Conservation (phyloP, 2,797 vertebrate species). For the Potorous gilbertii region DNA sequence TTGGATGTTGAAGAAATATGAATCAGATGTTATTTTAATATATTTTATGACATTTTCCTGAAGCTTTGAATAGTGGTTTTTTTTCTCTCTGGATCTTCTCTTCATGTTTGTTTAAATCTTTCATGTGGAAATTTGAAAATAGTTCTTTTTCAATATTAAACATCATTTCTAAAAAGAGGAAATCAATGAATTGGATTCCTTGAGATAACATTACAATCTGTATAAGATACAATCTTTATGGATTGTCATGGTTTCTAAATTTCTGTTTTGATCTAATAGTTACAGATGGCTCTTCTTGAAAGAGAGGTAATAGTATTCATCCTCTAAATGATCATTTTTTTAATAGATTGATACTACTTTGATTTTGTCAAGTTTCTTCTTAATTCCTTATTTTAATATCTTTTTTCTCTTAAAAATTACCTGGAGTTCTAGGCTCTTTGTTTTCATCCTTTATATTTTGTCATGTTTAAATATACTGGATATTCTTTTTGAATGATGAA, state of each 20-base stretch:
- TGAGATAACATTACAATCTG: constrained; percentile 1
- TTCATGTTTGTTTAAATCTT: constrained; percentile 17
- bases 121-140: constrained; percentile 23
- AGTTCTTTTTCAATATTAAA: constrained; percentile 17
- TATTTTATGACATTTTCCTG: constrained; percentile 48
- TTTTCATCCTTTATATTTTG: constrained; percentile 56
- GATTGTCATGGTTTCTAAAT: neutral
- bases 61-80: constrained; percentile 36
- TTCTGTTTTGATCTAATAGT: neutral
- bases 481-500: constrained; percentile 70
- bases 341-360: neutral
- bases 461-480: constrained; percentile 22
- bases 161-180: constrained; percentile 44
- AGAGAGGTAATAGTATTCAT: neutral
- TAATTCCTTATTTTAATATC: constrained; percentile 16
- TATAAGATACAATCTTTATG: neutral
- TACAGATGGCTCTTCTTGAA: too few species aligned
- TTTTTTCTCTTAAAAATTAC: neutral
- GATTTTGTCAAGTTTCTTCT: neutral
- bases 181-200: constrained; percentile 33
- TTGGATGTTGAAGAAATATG: constrained; percentile 41
- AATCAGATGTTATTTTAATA: constrained; percentile 37
- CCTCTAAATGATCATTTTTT: constrained; percentile 9
- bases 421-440: constrained; percentile 10
- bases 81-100: constrained; percentile 23